Evolutionary conservation across 2,797 vertebrate species (phyloP).

Genomic region (Distichodus sexfasciatus): DNA sequence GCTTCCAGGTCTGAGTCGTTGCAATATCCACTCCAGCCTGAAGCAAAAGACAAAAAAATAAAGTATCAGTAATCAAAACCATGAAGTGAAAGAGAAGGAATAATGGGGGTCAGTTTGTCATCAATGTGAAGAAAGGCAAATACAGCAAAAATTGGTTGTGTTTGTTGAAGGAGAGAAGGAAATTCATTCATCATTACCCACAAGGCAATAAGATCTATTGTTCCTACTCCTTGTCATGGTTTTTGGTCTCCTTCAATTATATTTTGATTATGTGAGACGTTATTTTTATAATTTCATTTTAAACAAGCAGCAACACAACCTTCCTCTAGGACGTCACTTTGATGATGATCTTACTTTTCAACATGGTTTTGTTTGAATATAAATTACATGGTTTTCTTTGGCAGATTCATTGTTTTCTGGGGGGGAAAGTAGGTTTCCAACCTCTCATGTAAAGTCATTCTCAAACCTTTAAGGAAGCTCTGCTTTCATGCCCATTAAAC

Average conservation of each 20-base stretch:
- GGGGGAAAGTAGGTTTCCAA: too few relatives aligned
- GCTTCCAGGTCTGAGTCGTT: background rate
- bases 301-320: conserved; percentile 22
- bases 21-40: conserved; percentile 3
- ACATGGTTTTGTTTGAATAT: background rate
- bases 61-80: conserved; percentile 39
- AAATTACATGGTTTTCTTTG: background rate
- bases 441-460: background rate
- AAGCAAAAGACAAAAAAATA: conserved; percentile 5
- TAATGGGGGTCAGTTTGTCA: conserved; percentile 26
- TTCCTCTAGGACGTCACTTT: conserved; percentile 22
- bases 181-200: conserved; percentile 19
- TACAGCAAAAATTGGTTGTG: background rate
- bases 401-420: too few relatives aligned
- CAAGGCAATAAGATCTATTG: conserved; percentile 34
- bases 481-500: background rate
- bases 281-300: conserved; percentile 37
- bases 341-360: too few relatives aligned
- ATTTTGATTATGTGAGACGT: conserved; percentile 30
- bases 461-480: background rate
- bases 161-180: conserved; percentile 9
- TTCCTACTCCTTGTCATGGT: conserved; percentile 19
- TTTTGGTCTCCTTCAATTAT: conserved; percentile 15
- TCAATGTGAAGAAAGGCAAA: conserved; percentile 21
- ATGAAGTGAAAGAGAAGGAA: conserved; percentile 21